Conservation (phyloP, 2,888 invertebrate genomes). For the Napeogenes sylphis region DNA sequence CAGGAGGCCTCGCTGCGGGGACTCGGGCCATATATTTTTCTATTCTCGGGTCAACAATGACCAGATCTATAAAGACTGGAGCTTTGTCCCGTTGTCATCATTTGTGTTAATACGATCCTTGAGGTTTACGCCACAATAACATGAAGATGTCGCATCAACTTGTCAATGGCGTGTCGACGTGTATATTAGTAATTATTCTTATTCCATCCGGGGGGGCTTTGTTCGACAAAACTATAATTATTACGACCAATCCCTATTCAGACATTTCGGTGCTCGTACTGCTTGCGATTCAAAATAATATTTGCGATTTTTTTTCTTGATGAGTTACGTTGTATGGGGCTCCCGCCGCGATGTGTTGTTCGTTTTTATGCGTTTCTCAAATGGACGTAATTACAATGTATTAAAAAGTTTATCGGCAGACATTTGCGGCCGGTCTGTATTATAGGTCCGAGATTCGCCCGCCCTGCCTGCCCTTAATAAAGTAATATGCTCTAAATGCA, state of each 20-base stretch:
- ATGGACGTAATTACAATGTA: conserved; percentile 69
- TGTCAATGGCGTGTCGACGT: conserved; percentile 73
- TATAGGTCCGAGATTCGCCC: conserved; percentile 56
- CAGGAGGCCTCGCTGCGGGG: conserved; percentile 66
- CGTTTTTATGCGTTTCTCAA: conserved; percentile 65
- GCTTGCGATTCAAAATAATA: conserved; percentile 45
- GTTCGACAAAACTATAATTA: conserved; percentile 55
- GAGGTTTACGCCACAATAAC: conserved; percentile 75
- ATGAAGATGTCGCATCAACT: conserved; percentile 67
- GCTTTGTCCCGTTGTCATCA: conserved; percentile 73
- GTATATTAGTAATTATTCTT: conserved; percentile 73
- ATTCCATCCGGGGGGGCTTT: conserved; percentile 68
- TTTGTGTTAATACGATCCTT: conserved; percentile 76
- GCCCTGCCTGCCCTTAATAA: conserved; percentile 71
- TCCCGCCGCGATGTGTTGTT: conserved; percentile 54
- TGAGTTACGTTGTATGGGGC: conserved; percentile 50
- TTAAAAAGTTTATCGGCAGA: conserved; percentile 64
- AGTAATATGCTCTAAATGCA: conserved; percentile 75
- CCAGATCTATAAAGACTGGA: conserved; percentile 57
- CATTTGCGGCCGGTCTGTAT: conserved; percentile 53
- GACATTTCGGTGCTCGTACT: conserved; percentile 48
- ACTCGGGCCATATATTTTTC: conserved; percentile 68
- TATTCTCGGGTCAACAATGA: conserved; percentile 69
- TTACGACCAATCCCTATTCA: conserved; percentile 51
- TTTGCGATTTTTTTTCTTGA: conserved; percentile 51